Conservation (phyloP, 1,140 invertebrate species). For the Nasonia longicornis region DNA sequence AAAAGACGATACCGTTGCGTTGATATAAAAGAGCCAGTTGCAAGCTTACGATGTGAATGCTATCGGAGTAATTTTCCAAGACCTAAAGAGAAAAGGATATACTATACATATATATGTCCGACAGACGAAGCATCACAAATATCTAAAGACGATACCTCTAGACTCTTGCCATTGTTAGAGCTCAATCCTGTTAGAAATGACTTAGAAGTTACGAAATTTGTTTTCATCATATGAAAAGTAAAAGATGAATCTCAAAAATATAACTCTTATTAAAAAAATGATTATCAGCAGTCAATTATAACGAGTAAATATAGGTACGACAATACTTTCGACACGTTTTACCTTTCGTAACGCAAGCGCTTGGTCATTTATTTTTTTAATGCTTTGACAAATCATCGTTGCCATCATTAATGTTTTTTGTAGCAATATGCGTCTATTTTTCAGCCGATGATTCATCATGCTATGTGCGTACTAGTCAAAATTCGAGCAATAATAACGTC, state of each 20-base stretch:
- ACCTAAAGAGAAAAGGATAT: conserved; percentile 2
- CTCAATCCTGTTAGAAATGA: conserved; percentile 26
- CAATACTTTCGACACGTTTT: conserved; percentile 53
- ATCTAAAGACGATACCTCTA: conserved; percentile 42
- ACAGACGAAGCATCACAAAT: conserved; percentile 32
- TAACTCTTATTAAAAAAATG: conserved; percentile 8
- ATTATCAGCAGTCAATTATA: conserved; percentile 62
- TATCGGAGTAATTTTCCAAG: conserved; percentile 26
- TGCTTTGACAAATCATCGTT: conserved; percentile 27
- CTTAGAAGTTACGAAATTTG: conserved; percentile 43
- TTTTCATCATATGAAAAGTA: conserved; percentile 20
- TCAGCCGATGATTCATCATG: conserved; percentile 34
- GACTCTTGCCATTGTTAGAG: conserved; percentile 56
- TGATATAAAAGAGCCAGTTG: conserved; percentile 36
- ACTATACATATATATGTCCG: background rate
- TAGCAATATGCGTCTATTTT: conserved; percentile 1
- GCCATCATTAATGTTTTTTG: conserved; percentile 21
- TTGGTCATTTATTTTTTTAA: conserved; percentile 25
- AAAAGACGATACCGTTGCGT: conserved; percentile 10
- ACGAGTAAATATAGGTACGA: conserved; percentile 54
- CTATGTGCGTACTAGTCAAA: conserved; percentile 65
- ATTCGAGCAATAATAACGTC: conserved; percentile 54
- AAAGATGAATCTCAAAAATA: conserved; percentile 36
- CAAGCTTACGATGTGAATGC: conserved; percentile 26
- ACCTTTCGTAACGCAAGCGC: conserved; percentile 7